These are phyloP conservation scores for Pangasius djambal DNA, from an alignment of 2,797 vertebrate genomes.

Conservation along the genomic window DNA sequence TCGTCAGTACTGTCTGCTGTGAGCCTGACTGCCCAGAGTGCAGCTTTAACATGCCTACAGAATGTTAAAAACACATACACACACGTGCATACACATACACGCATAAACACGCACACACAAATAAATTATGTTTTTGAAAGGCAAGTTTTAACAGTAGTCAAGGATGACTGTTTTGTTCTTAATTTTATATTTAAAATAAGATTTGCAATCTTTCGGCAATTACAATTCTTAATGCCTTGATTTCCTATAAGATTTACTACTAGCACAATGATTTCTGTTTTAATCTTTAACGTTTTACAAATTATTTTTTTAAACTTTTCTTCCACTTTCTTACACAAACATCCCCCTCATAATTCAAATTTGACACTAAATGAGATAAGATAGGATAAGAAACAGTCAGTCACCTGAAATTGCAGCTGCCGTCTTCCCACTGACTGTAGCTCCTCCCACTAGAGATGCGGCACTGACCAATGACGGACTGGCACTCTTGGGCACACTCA, in stretches of 20 bases:
- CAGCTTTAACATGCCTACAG: constrained; percentile 90
- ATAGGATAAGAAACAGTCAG: not conserved
- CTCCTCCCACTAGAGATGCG: constrained; percentile 67
- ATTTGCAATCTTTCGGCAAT: not conserved
- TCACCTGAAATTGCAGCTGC: constrained; percentile 76
- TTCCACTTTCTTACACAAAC: not conserved
- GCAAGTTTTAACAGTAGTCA: not conserved
- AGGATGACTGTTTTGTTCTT: too few relatives aligned
- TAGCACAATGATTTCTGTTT: not conserved
- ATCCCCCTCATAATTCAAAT: not conserved
- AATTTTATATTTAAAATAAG: not conserved
- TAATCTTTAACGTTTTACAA: not conserved
- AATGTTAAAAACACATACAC: not conserved
- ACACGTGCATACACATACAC: too few relatives aligned
- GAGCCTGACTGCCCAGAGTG: constrained; percentile 87
- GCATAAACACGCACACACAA: not conserved
- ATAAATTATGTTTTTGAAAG: not conserved
- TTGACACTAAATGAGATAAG: not conserved
- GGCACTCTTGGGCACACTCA: constrained; percentile 68
- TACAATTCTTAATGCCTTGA: not conserved
- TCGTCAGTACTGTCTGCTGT: constrained; percentile 91
- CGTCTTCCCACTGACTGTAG: constrained; percentile 70
- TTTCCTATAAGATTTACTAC: not conserved
- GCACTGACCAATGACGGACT: constrained; percentile 70
- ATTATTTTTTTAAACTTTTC: not conserved